Conservation (phyloP, 2,113 vertebrate species). For the Orcinus orca region DNA sequence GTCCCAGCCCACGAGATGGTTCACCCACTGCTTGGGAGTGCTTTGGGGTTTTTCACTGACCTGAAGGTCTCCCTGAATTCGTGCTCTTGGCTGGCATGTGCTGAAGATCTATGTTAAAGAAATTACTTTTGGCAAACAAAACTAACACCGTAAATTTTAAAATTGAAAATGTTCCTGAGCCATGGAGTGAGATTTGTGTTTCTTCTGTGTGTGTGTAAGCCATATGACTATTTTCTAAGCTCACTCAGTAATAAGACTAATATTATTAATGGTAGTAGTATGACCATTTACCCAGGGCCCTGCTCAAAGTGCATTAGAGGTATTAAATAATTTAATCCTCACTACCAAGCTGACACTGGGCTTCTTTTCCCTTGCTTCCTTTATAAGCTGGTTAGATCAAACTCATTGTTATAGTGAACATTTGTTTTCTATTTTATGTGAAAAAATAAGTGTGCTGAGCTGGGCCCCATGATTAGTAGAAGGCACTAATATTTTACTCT, state of each 20-base stretch:
- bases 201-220: not conserved
- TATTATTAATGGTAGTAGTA: not conserved
- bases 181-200: not conserved
- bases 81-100: not conserved
- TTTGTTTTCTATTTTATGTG: not conserved
- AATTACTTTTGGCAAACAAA: constrained; percentile 1
- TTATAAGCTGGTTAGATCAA: not conserved
- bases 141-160: not conserved
- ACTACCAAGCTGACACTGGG: no score
- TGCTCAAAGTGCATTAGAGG: not conserved
- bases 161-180: not conserved
- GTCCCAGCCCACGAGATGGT: no score
- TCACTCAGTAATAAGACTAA: not conserved
- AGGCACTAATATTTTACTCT: not conserved
- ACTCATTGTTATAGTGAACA: not conserved
- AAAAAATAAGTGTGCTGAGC: not conserved
- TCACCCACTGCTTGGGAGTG: no score
- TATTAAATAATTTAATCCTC: not conserved
- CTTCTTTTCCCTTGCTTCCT: accelerated
- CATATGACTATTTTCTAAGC: not conserved
- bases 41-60: not conserved
- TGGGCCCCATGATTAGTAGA: not conserved
- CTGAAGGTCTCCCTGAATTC: not conserved
- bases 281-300: no score
- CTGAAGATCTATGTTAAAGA: not conserved